Conservation (phyloP, 2,113 vertebrate genomes). For the Dicerorhinus sumatrensis region DNA sequence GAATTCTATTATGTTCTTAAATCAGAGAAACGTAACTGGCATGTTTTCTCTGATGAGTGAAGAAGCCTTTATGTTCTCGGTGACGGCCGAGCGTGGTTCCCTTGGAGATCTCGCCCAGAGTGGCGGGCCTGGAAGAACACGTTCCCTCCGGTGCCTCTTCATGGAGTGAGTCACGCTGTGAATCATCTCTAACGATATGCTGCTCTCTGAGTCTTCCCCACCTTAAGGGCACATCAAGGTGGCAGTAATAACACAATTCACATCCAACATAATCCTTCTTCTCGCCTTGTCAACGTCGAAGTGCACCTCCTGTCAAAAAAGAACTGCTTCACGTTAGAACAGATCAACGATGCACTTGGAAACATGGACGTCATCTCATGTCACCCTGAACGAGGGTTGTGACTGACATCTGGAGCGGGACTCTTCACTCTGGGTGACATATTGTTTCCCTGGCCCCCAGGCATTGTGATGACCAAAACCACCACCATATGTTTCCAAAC, state of each 20-base stretch:
- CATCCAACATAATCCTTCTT: conserved; percentile 16
- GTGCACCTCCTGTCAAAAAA: background rate
- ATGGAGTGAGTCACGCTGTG: conserved; percentile 71
- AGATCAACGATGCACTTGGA: background rate
- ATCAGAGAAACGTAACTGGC: background rate
- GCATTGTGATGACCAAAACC: background rate
- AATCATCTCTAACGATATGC: conserved; percentile 39
- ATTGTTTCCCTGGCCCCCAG: background rate
- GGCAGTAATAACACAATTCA: conserved; percentile 64
- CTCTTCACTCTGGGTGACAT: background rate
- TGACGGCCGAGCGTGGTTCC: background rate
- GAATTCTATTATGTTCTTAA: background rate
- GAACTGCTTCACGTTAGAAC: background rate
- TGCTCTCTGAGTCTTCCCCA: conserved; percentile 5
- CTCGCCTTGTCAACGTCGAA: background rate
- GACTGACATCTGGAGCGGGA: background rate
- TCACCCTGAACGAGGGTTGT: background rate
- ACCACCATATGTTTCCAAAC: background rate
- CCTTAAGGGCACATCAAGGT: conserved; percentile 71
- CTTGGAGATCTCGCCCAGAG: conserved; percentile 37
- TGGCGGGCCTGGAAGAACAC: background rate
- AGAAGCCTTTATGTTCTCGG: background rate
- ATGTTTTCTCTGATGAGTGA: background rate
- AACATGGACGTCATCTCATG: background rate
- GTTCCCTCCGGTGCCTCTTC: background rate